Evolutionary conservation across 2,797 vertebrate species (phyloP).

Genomic region (Lemur catta): DNA sequence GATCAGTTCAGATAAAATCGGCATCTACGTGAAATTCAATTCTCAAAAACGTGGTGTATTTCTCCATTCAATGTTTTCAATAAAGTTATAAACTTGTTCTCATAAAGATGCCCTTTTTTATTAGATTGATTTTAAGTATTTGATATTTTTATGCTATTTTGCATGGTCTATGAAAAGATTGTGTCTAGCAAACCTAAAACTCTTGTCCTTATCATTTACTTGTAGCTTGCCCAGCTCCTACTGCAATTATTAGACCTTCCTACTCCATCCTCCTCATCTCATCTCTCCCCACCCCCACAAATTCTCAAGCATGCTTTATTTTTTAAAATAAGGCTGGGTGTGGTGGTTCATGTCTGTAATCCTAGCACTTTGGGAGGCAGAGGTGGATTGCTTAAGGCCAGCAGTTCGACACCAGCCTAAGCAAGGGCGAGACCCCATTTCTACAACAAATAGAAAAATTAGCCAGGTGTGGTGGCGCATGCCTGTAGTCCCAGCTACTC

Average conservation of each 20-base stretch:
- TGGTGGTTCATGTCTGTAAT: no score
- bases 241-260: background rate
- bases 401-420: no score
- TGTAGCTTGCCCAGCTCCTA: background rate
- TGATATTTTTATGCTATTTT: background rate
- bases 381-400: no score
- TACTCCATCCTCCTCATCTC: background rate
- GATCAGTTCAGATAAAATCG: background rate
- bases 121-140: background rate
- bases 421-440: no score
- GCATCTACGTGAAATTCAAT: background rate
- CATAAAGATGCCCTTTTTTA: background rate
- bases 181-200: background rate
- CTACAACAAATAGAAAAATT: no score
- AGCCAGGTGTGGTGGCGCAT: no score
- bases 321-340: no score
- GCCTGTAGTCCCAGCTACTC: no score
- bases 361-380: no score
- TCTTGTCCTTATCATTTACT: background rate
- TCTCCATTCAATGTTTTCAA: constrained; percentile 6
- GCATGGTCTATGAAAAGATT: background rate
- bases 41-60: background rate
- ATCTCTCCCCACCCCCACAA: no score
- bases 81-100: constrained; percentile 27
- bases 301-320: no score